Conservation (phyloP, 2,888 invertebrate species). For the Ophraella communa region DNA sequence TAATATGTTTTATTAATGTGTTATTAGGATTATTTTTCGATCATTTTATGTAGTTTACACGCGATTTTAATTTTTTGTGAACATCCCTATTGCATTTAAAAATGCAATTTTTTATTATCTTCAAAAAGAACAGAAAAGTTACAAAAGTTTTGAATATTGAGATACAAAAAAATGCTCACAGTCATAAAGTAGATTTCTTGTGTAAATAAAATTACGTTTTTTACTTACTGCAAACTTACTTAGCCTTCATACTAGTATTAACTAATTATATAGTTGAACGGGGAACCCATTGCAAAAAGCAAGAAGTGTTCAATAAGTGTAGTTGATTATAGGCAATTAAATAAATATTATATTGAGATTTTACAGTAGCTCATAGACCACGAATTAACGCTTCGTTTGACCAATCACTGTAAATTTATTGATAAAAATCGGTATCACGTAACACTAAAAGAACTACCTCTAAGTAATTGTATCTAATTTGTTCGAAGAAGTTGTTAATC, state of each 20-base stretch:
- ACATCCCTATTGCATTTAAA: no score
- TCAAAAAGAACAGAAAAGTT: no score
- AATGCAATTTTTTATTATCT: no score
- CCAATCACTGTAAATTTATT: neutral
- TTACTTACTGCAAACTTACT: neutral
- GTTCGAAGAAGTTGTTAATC: neutral
- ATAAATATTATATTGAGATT: slow-evolving; percentile 6
- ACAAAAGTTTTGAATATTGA: no score
- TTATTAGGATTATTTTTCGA: no score
- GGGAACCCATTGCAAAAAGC: neutral
- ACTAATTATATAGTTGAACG: slow-evolving; percentile 1
- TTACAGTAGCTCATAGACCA: slow-evolving; percentile 8
- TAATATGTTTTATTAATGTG: no score
- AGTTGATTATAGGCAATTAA: slow-evolving; percentile 12
- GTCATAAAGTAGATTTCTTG: neutral
- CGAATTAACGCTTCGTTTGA: neutral
- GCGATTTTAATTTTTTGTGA: no score
- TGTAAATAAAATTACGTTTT: neutral
- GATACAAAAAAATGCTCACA: neutral
- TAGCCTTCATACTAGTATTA: neutral
- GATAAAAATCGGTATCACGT: neutral
- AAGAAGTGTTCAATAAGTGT: slow-evolving; percentile 2
- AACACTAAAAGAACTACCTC: neutral
- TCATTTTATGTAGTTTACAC: no score
- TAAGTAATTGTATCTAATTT: neutral